These are phyloP conservation scores for Zoanthus sociatus DNA, from an alignment of 92 coral and sea anemone genomes.

Conservation along the genomic window DNA sequence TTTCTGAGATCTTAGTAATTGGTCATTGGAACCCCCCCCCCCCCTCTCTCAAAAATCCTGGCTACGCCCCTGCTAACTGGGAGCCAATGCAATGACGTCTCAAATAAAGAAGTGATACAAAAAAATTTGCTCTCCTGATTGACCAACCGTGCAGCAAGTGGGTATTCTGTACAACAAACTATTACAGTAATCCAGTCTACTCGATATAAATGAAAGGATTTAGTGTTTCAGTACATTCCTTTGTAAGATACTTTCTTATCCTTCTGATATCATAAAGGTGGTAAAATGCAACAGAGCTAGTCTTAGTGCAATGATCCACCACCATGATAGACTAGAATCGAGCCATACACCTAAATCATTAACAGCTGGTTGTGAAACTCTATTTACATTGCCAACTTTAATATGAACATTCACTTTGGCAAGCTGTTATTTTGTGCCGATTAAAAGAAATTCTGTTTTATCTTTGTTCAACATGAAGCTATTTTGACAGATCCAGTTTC, in stretches of 20 bases:
- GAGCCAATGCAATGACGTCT: too few relatives aligned
- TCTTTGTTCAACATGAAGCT: background rate
- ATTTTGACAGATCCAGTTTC: constrained; percentile 6
- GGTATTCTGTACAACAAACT: too few relatives aligned
- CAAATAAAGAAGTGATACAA: too few relatives aligned
- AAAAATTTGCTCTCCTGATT: too few relatives aligned
- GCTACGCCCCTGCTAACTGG: too few relatives aligned
- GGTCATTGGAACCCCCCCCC: too few relatives aligned
- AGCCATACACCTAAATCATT: background rate
- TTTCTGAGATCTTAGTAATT: too few relatives aligned
- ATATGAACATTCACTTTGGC: constrained; percentile 1
- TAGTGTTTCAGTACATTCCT: background rate
- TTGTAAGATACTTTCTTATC: constrained; percentile 3
- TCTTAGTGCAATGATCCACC: background rate
- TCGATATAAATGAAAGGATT: too few relatives aligned
- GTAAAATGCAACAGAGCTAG: background rate
- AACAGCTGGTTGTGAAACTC: background rate
- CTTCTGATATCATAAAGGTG: background rate
- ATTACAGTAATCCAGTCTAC: too few relatives aligned
- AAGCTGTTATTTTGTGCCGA: background rate
- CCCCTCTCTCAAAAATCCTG: too few relatives aligned
- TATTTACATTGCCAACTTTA: background rate
- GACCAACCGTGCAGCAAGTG: too few relatives aligned
- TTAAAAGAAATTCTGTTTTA: background rate
- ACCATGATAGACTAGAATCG: background rate